phyloP scores from a whole-genome alignment of 2,888 invertebrate genomes.

The Cataglyphis cursor region DNA sequence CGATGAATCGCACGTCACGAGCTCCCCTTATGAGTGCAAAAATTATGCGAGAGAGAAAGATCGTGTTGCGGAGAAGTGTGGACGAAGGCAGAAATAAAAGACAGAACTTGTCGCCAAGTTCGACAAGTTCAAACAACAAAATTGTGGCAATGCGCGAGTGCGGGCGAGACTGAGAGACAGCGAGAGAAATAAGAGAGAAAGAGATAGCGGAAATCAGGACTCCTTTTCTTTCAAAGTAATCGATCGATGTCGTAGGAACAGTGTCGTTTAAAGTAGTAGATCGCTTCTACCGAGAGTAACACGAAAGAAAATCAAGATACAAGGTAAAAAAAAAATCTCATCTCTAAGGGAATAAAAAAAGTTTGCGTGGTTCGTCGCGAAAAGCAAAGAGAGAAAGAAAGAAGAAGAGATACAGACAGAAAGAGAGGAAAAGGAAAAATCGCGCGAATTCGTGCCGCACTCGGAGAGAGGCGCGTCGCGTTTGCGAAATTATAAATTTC shows the following conservation, averaged over 20 bases:
- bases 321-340: constrained; percentile 40
- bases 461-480: constrained; percentile 50
- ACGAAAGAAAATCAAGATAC: constrained; percentile 45
- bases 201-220: constrained; percentile 66
- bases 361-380: constrained; percentile 30
- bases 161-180: constrained; percentile 44
- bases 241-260: constrained; percentile 84
- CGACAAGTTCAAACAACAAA: constrained; percentile 70
- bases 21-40: constrained; percentile 5
- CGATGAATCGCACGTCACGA: constrained; percentile 3
- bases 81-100: constrained; percentile 50
- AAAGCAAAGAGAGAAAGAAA: not conserved
- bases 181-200: constrained; percentile 29
- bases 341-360: constrained; percentile 46
- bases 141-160: constrained; percentile 72
- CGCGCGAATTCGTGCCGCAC: constrained; percentile 37
- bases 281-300: constrained; percentile 79
- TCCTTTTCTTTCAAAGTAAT: constrained; percentile 79
- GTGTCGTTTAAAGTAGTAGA: constrained; percentile 83
- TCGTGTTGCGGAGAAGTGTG: constrained; percentile 50
- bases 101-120: constrained; percentile 71
- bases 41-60: constrained; percentile 6
- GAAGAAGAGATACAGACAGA: not conserved
- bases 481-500: constrained; percentile 50
- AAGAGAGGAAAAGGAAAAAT: constrained; percentile 7